A percentile compares a stretch with the other conserved stretches of the same genome.
These are phyloP conservation scores for Sogatella furcifera DNA, from an alignment of 1,140 invertebrate species.

Conservation along the genomic window DNA sequence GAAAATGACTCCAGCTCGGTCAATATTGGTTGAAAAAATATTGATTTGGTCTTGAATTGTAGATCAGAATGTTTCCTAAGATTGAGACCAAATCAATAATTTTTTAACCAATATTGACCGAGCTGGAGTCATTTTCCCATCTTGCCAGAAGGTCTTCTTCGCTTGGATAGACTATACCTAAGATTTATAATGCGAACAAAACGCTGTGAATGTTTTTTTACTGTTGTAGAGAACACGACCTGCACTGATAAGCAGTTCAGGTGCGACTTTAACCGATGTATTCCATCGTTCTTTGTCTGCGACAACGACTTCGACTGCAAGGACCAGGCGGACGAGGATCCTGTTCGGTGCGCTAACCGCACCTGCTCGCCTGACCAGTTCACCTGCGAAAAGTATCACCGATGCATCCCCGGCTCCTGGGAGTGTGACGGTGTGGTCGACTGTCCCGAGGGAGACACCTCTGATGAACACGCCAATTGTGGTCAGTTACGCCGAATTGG, in stretches of 20 bases:
- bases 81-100: no score
- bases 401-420: constrained; percentile 58
- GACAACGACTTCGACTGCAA: constrained; percentile 36
- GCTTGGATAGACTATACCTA: no score
- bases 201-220: not conserved
- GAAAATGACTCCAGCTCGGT: no score
- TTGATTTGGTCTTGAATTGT: no score
- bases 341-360: constrained; percentile 25
- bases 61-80: no score
- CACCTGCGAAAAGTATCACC: constrained; percentile 26
- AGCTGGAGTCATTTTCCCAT: no score
- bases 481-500: constrained; percentile 3
- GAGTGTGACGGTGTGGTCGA: constrained; percentile 66
- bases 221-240: not conserved
- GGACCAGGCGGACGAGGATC: constrained; percentile 33
- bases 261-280: constrained; percentile 40
- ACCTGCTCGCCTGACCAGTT: constrained; percentile 29
- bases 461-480: constrained; percentile 50
- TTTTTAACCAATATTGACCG: no score
- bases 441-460: constrained; percentile 55
- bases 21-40: no score
- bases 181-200: not conserved
- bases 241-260: constrained; percentile 37
- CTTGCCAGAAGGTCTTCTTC: no score
- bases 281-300: constrained; percentile 37